phyloP scores from a whole-genome alignment of 2,888 invertebrate species.

The Phragmatobia fuliginosa region DNA sequence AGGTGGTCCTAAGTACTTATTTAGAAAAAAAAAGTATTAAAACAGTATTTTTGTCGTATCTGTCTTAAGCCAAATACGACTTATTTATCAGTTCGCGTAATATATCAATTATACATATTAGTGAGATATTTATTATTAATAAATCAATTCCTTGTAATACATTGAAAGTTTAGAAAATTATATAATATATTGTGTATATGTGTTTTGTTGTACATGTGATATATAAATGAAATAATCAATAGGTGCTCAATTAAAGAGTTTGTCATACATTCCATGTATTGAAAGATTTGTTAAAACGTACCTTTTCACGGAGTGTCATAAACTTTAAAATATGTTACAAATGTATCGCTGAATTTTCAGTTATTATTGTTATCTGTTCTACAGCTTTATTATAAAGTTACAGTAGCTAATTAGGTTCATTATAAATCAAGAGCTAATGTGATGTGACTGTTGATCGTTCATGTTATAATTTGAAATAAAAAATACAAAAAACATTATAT shows the following conservation, averaged over 20 bases:
- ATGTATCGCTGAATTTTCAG: background rate
- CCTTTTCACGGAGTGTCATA: background rate
- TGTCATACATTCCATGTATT: constrained; percentile 34
- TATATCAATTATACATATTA: constrained; percentile 17
- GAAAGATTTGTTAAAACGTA: background rate
- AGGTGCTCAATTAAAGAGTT: constrained; percentile 49
- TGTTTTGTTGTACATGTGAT: constrained; percentile 43
- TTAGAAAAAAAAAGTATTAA: constrained; percentile 31
- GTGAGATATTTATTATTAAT: constrained; percentile 41
- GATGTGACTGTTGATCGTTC: no score
- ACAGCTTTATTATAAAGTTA: no score
- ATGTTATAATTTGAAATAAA: no score
- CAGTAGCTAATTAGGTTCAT: no score
- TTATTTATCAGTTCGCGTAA: constrained; percentile 12
- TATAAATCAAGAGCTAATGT: no score
- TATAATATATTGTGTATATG: constrained; percentile 23
- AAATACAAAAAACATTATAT: no score
- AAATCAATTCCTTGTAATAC: constrained; percentile 33
- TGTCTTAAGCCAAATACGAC: constrained; percentile 3
- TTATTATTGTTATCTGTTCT: no score
- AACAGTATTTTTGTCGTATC: constrained; percentile 44
- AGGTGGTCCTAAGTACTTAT: constrained; percentile 48
- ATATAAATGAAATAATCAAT: constrained; percentile 30
- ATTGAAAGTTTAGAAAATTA: constrained; percentile 31
- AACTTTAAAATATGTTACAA: background rate